A percentile compares a stretch with the other conserved stretches of the same genome.
Evolutionary conservation across 2,113 vertebrate genomes (phyloP).

Genomic region (Macquaria australasica): DNA sequence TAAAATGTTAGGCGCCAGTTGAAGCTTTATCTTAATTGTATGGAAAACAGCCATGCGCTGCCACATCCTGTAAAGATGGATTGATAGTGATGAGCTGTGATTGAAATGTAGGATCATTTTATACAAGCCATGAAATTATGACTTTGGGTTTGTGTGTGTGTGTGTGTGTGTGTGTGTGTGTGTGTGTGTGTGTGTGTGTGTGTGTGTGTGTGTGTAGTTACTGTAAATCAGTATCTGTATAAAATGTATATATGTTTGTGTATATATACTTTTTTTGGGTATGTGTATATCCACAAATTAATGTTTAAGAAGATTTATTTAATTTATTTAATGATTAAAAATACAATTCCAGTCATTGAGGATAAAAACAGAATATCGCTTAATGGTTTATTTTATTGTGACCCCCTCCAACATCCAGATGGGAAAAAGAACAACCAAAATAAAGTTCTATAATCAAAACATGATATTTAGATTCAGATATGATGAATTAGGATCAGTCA

Average conservation of each 20-base stretch:
- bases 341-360: neutral
- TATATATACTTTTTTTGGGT: neutral
- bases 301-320: neutral
- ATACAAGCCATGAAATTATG: neutral
- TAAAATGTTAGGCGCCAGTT: slow-evolving; percentile 48
- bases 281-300: neutral
- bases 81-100: slow-evolving; percentile 13
- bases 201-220: neutral
- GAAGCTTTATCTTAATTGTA: slow-evolving; percentile 53
- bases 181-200: neutral
- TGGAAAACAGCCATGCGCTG: slow-evolving; percentile 43
- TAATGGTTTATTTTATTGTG: neutral
- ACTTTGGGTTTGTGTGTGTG: neutral
- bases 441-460: neutral
- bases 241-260: neutral
- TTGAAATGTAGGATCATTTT: slow-evolving; percentile 23
- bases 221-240: neutral
- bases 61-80: slow-evolving; percentile 39
- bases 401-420: neutral
- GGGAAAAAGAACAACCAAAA: neutral
- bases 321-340: neutral
- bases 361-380: neutral
- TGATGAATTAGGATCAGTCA: neutral
- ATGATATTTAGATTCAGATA: neutral
- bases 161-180: neutral